A percentile compares a stretch with the other conserved stretches of the same genome.
phyloP scores from a whole-genome alignment of 2,797 vertebrate species.

The Diglossa cyanea region DNA sequence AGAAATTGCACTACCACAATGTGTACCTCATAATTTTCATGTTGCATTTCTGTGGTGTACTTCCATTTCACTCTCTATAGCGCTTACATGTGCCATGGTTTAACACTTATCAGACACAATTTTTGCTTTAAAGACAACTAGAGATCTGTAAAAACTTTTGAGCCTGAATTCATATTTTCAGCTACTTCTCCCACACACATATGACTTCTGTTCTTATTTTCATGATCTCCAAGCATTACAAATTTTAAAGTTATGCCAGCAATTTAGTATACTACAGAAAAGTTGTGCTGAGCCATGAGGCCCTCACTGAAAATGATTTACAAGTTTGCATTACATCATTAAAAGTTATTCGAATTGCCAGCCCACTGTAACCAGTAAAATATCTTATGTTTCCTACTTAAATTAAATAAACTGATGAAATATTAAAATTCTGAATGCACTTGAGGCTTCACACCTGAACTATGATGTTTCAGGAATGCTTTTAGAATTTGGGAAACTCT shows the following conservation, averaged over 20 bases:
- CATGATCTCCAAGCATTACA: conserved; percentile 16
- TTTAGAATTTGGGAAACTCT: conserved; percentile 1
- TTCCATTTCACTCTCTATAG: conserved; percentile 19
- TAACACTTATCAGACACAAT: conserved; percentile 26
- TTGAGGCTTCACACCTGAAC: conserved; percentile 51
- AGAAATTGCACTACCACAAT: not conserved
- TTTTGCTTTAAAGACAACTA: conserved; percentile 1
- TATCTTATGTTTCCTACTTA: not conserved
- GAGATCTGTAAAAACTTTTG: not conserved
- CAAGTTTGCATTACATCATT: conserved; percentile 31
- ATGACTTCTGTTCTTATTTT: conserved; percentile 57
- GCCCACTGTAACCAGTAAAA: not conserved
- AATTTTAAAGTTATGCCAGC: conserved; percentile 40
- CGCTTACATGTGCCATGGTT: not conserved
- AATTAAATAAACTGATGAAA: not conserved
- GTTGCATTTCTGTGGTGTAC: conserved; percentile 5
- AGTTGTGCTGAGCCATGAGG: conserved; percentile 22
- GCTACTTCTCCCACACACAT: not conserved
- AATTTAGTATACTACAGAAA: conserved; percentile 30
- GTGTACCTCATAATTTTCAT: not conserved
- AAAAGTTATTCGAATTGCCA: conserved; percentile 8
- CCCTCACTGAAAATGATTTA: conserved; percentile 26
- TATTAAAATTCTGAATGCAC: not conserved
- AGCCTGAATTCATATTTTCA: conserved; percentile 13
- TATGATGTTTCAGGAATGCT: conserved; percentile 10